These are phyloP conservation scores for Desoria tigrina DNA, from an alignment of 2,888 invertebrate genomes.

Conservation along the genomic window DNA sequence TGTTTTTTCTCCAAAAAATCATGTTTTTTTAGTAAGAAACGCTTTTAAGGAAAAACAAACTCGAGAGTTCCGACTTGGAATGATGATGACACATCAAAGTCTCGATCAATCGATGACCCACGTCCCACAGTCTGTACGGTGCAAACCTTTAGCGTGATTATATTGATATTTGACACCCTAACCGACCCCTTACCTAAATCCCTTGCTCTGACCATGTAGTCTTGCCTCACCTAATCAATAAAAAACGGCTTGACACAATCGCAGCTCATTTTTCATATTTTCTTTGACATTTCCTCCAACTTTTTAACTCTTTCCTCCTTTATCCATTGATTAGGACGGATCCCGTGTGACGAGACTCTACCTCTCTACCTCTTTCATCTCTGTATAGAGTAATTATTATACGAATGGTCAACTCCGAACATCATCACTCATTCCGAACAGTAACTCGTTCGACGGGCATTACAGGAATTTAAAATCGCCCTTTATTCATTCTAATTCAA, in stretches of 20 bases:
- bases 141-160: too few species aligned
- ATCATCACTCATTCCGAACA: constrained; percentile 50
- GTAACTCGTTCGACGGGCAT: constrained; percentile 43
- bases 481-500: constrained; percentile 13
- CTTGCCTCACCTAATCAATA: constrained; percentile 51
- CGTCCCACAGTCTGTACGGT: too few species aligned
- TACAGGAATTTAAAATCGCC: constrained; percentile 33
- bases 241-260: constrained; percentile 42
- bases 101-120: constrained; percentile 12
- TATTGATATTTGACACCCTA: too few species aligned
- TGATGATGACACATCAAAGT: too few species aligned
- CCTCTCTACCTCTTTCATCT: neutral
- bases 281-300: constrained; percentile 47
- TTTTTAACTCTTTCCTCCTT: constrained; percentile 43
- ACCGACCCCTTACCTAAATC: too few species aligned
- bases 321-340: neutral
- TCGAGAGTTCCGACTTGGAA: neutral
- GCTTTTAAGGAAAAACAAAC: constrained; percentile 1
- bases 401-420: constrained; percentile 24
- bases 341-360: constrained; percentile 7
- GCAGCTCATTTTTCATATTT: constrained; percentile 53
- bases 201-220: neutral
- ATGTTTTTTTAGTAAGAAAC: neutral
- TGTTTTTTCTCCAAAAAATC: neutral
- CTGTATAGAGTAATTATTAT: neutral